phyloP scores from a whole-genome alignment of 2,888 invertebrate species.

The Hyles lineata region DNA sequence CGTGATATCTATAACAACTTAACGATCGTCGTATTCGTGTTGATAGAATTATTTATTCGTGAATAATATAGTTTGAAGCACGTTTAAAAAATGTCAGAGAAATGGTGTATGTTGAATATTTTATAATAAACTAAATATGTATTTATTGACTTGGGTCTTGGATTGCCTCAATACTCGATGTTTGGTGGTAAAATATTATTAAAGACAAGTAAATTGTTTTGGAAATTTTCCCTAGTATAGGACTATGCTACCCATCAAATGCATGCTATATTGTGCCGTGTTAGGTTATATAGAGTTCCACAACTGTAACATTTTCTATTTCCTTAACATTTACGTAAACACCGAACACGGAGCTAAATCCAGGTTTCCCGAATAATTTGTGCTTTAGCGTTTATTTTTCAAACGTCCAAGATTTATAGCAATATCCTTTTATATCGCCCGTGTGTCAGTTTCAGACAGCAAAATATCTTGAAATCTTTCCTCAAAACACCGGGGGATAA shows the following conservation, averaged over 20 bases:
- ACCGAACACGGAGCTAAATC: neutral
- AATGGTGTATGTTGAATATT: too few relatives aligned
- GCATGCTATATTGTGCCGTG: too few relatives aligned
- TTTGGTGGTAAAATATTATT: too few relatives aligned
- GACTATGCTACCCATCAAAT: too few relatives aligned
- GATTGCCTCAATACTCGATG: too few relatives aligned
- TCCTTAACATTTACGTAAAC: neutral
- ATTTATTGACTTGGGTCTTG: too few relatives aligned
- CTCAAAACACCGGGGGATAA: slow-evolving; percentile 5
- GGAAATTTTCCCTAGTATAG: too few relatives aligned
- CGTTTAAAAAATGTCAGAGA: neutral
- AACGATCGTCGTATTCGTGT: neutral
- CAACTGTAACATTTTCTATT: neutral
- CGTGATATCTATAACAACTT: slow-evolving; percentile 11
- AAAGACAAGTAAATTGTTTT: too few relatives aligned
- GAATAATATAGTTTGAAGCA: neutral
- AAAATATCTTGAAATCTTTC: slow-evolving; percentile 19
- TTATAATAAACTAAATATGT: too few relatives aligned
- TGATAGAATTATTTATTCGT: slow-evolving; percentile 10
- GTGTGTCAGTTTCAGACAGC: slow-evolving; percentile 17
- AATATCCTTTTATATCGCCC: slow-evolving; percentile 3
- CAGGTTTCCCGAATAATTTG: slow-evolving; percentile 9
- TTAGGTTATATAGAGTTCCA: too few relatives aligned
- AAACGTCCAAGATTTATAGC: neutral
- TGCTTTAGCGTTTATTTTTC: slow-evolving; percentile 16